Conservation (phyloP, 1,140 invertebrate genomes). For the Caenorhabditis briggsae region DNA sequence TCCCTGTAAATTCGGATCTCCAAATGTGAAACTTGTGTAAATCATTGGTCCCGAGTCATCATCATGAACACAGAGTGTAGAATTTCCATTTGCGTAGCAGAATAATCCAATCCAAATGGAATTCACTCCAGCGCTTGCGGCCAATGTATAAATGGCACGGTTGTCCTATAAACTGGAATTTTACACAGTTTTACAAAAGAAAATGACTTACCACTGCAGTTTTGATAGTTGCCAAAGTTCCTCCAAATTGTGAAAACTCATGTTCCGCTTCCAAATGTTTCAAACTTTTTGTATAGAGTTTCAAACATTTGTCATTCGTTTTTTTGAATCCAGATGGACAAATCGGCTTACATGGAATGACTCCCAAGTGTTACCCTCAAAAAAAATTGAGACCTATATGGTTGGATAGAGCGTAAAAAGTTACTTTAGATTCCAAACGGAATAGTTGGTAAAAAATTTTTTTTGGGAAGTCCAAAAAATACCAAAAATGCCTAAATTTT, state of each 20-base stretch:
- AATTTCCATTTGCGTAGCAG: neutral
- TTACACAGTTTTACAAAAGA: neutral
- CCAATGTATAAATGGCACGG: neutral
- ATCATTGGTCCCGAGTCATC: neutral
- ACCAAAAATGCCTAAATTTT: too few relatives aligned
- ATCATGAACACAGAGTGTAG: neutral
- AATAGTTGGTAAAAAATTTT: too few relatives aligned
- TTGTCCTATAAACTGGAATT: neutral
- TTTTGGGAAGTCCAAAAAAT: too few relatives aligned
- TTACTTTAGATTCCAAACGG: too few relatives aligned
- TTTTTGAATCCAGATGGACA: neutral
- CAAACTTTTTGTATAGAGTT: neutral
- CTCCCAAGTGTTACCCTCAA: too few relatives aligned
- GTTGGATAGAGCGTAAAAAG: too few relatives aligned
- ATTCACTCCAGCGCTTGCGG: neutral
- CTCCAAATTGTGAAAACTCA: neutral
- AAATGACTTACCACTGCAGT: neutral
- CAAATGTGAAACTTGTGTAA: neutral
- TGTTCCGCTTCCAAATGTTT: constrained; percentile 1
- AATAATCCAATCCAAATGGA: neutral
- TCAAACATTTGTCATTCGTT: neutral
- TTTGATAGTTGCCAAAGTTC: neutral
- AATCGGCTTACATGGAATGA: too few relatives aligned
- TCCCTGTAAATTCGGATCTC: neutral
- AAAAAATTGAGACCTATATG: too few relatives aligned